phyloP scores from a whole-genome alignment of 2,113 vertebrate species.

The Bagarius yarrelli region DNA sequence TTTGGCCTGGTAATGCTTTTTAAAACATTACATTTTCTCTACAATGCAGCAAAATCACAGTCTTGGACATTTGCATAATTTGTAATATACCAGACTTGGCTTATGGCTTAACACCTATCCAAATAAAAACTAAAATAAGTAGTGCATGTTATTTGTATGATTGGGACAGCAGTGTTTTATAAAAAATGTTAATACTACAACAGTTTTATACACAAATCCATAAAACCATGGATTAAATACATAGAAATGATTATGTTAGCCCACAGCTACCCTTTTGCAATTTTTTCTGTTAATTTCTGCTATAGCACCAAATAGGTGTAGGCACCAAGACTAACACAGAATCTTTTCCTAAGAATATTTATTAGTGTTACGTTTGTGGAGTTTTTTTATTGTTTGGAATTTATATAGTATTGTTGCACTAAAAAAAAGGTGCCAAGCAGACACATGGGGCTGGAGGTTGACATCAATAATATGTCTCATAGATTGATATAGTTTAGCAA shows the following conservation, averaged over 20 bases:
- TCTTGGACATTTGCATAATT: background rate
- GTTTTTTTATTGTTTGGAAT: background rate
- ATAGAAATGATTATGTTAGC: background rate
- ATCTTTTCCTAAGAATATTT: background rate
- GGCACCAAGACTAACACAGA: constrained; percentile 1
- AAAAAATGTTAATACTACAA: background rate
- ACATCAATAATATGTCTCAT: background rate
- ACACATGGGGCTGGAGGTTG: background rate
- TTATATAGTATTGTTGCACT: background rate
- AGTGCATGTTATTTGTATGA: background rate
- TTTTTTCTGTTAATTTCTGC: background rate
- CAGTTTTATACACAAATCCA: background rate
- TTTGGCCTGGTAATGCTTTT: background rate
- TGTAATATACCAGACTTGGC: background rate
- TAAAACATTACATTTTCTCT: constrained; percentile 3
- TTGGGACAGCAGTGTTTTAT: background rate
- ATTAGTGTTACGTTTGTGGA: background rate
- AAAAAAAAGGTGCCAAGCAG: background rate
- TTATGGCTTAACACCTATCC: background rate
- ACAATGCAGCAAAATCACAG: constrained; percentile 11
- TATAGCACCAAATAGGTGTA: background rate
- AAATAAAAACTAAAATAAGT: background rate
- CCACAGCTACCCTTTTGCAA: background rate
- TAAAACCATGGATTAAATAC: too few species aligned
- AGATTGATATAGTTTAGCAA: background rate